Evolutionary conservation across 2,888 invertebrate genomes (phyloP).

Genomic region (Adelognathus sp.): DNA sequence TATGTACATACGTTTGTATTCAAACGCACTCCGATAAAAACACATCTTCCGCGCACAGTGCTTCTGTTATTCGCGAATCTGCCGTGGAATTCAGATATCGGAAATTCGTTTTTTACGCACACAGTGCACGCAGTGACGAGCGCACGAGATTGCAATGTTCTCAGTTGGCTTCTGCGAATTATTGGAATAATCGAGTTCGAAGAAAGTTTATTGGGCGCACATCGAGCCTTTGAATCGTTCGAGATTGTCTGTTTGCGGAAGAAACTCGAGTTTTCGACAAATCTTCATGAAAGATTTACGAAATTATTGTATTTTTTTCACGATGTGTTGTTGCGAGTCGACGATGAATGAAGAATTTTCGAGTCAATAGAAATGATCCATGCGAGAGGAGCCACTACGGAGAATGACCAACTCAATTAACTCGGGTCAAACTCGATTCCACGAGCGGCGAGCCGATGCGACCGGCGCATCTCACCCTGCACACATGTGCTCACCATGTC

Average conservation of each 20-base stretch:
- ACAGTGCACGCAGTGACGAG: background rate
- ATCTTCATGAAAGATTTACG: background rate
- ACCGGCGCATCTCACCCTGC: slow-evolving; percentile 49
- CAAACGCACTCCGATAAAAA: slow-evolving; percentile 2
- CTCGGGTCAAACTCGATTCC: slow-evolving; percentile 62
- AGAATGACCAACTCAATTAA: slow-evolving; percentile 59
- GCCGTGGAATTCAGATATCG: slow-evolving; percentile 20
- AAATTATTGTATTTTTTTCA: background rate
- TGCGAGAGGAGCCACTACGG: slow-evolving; percentile 23
- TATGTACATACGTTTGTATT: slow-evolving; percentile 6
- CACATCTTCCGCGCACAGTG: slow-evolving; percentile 33
- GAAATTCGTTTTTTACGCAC: slow-evolving; percentile 9
- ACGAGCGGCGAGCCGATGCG: slow-evolving; percentile 50
- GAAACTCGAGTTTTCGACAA: background rate
- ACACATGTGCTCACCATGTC: slow-evolving; percentile 55
- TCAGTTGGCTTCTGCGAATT: background rate
- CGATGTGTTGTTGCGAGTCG: background rate
- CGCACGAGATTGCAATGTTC: background rate
- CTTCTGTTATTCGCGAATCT: slow-evolving; percentile 44
- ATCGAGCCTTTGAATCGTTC: background rate
- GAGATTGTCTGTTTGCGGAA: background rate
- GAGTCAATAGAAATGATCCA: slow-evolving; percentile 8
- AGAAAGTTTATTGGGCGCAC: background rate
- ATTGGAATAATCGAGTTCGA: background rate
- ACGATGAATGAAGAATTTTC: background rate